Evolutionary conservation across 2,113 vertebrate species (phyloP).

Genomic region (Myotis davidii): DNA sequence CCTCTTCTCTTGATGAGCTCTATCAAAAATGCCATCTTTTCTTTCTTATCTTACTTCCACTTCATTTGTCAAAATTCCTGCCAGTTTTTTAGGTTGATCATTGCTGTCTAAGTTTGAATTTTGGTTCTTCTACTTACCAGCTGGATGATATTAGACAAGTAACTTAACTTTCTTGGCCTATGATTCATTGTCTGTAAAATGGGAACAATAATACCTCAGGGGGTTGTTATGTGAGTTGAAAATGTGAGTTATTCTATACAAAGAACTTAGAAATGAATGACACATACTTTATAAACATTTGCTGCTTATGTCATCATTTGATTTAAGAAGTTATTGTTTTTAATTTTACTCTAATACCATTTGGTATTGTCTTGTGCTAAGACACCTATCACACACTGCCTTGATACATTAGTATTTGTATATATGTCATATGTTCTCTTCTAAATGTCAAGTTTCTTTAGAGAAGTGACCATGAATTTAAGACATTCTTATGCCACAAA

Average conservation of each 20-base stretch:
- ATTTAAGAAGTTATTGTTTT: constrained; percentile 28
- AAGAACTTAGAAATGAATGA: neutral
- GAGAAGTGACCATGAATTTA: neutral
- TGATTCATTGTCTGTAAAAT: neutral
- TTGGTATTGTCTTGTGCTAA: neutral
- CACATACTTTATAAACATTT: neutral
- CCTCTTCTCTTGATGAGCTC: neutral
- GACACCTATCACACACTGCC: neutral
- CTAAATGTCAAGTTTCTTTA: constrained; percentile 20
- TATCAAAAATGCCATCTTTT: neutral
- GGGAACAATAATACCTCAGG: neutral
- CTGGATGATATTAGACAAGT: neutral
- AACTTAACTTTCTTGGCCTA: neutral
- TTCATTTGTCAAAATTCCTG: neutral
- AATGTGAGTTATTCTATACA: neutral
- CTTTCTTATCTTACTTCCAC: neutral
- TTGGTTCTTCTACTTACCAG: neutral
- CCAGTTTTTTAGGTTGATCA: neutral
- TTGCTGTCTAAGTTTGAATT: neutral
- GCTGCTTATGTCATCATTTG: neutral
- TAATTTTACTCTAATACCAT: neutral
- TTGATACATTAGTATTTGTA: neutral
- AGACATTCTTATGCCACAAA: constrained; percentile 18
- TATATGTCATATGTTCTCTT: neutral
- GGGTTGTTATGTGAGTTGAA: neutral